Percentiles rank a stretch among this genome's conserved stretches.
phyloP scores from a whole-genome alignment of 2,113 vertebrate species.

The Oryzias melastigma region DNA sequence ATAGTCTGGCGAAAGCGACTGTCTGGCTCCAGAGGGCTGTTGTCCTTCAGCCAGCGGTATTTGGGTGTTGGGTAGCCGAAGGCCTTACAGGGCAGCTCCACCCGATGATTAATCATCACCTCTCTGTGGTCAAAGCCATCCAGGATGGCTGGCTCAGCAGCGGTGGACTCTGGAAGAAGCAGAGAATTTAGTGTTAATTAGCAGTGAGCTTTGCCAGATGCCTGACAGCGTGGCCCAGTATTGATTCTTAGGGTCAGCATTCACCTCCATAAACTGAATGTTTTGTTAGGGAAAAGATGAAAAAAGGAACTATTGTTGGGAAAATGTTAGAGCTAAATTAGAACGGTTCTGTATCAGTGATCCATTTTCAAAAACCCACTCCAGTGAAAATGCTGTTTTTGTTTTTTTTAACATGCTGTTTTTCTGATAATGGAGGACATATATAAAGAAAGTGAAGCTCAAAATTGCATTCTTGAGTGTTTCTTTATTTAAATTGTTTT shows the following conservation, averaged over 20 bases:
- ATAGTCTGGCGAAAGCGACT: constrained; percentile 90
- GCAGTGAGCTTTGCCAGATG: constrained; percentile 34
- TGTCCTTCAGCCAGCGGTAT: constrained; percentile 98
- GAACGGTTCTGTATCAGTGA: no score
- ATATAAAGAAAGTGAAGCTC: no score
- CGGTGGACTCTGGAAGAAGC: constrained; percentile 85
- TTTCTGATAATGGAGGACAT: no score
- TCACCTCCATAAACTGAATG: constrained; percentile 35
- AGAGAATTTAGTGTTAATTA: constrained; percentile 54
- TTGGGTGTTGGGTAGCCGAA: constrained; percentile 93
- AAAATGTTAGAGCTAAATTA: neutral
- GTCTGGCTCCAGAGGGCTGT: constrained; percentile 92
- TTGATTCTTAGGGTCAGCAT: constrained; percentile 49
- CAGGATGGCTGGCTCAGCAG: constrained; percentile 93
- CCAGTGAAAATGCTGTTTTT: no score
- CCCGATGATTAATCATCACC: constrained; percentile 91
- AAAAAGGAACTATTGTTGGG: constrained; percentile 5
- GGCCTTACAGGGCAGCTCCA: constrained; percentile 97
- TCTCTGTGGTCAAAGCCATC: constrained; percentile 94
- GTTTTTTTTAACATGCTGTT: no score
- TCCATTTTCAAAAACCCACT: no score
- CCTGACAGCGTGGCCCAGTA: constrained; percentile 39
- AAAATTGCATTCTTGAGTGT: no score
- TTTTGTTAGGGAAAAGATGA: constrained; percentile 20
- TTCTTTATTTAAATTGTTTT: no score